Conservation (phyloP, 2,113 vertebrate species). For the Emydocephalus ijimae region DNA sequence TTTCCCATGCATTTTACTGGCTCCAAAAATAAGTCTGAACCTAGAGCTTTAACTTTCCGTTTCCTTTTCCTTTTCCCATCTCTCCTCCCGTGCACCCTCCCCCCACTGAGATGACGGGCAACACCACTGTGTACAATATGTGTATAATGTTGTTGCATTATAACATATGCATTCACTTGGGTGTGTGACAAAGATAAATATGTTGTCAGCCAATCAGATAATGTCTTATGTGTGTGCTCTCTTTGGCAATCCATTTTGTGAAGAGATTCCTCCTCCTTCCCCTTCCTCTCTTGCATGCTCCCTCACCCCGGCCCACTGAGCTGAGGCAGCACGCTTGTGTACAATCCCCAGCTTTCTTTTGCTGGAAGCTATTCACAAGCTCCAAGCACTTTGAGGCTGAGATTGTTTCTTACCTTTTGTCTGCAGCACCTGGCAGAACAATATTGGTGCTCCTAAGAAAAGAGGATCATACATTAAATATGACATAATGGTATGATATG, state of each 20-base stretch:
- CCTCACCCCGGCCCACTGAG: neutral
- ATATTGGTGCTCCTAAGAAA: constrained; percentile 20
- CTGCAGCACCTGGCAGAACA: constrained; percentile 3
- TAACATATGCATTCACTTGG: too few species aligned
- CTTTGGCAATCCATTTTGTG: neutral
- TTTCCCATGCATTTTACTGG: neutral
- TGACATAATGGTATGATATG: constrained; percentile 7
- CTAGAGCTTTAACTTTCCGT: neutral
- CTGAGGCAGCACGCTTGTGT: neutral
- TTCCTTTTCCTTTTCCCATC: neutral
- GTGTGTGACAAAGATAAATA: neutral
- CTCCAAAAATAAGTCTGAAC: neutral
- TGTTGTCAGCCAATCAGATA: neutral
- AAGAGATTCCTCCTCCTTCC: neutral
- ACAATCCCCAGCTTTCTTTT: neutral
- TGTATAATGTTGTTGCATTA: too few species aligned
- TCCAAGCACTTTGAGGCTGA: constrained; percentile 18
- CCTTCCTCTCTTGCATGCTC: neutral
- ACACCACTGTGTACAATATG: neutral
- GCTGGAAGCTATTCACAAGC: neutral
- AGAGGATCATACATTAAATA: constrained; percentile 3
- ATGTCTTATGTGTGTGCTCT: neutral
- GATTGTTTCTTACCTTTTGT: constrained; percentile 28
- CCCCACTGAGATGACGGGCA: constrained; percentile 3
- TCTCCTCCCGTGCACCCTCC: neutral